Conservation (phyloP, 1,140 invertebrate genomes). For the Drosophila auraria region DNA sequence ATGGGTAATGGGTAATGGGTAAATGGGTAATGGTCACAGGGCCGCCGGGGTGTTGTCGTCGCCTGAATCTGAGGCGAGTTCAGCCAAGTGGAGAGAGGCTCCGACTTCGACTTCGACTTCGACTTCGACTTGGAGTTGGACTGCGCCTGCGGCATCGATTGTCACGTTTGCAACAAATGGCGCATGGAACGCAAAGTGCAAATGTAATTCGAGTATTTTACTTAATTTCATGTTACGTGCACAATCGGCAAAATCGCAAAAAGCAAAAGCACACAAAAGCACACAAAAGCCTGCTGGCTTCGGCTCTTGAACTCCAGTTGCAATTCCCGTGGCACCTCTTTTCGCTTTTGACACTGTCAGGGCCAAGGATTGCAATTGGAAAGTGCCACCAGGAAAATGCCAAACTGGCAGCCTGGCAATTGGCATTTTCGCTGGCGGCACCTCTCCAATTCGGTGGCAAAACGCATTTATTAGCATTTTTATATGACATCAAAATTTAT, state of each 20-base stretch:
- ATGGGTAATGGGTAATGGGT: slow-evolving; percentile 24
- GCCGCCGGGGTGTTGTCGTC: not conserved
- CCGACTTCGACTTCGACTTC: not conserved
- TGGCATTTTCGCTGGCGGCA: not conserved
- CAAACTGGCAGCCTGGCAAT: slow-evolving; percentile 5
- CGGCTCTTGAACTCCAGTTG: not conserved
- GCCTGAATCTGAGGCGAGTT: not conserved
- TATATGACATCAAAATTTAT: slow-evolving; percentile 39
- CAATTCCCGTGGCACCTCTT: slow-evolving; percentile 13
- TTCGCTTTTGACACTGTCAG: slow-evolving; percentile 34
- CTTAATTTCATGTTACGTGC: slow-evolving; percentile 82
- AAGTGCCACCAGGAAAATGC: slow-evolving; percentile 26
- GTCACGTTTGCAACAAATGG: slow-evolving; percentile 83
- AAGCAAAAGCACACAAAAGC: slow-evolving; percentile 3
- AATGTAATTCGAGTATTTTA: slow-evolving; percentile 83
- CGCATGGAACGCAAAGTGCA: slow-evolving; percentile 81
- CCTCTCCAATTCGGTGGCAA: not conserved
- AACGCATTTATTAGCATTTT: slow-evolving; percentile 76
- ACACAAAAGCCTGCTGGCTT: not conserved
- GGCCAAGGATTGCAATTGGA: slow-evolving; percentile 48
- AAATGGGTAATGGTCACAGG: slow-evolving; percentile 9
- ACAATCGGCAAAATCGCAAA: slow-evolving; percentile 76
- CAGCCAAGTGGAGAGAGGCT: slow-evolving; percentile 18
- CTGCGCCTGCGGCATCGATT: slow-evolving; percentile 51
- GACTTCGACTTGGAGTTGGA: not conserved